Evolutionary conservation across 1,140 invertebrate genomes (phyloP).

Genomic region (Rhopalosiphum padi): DNA sequence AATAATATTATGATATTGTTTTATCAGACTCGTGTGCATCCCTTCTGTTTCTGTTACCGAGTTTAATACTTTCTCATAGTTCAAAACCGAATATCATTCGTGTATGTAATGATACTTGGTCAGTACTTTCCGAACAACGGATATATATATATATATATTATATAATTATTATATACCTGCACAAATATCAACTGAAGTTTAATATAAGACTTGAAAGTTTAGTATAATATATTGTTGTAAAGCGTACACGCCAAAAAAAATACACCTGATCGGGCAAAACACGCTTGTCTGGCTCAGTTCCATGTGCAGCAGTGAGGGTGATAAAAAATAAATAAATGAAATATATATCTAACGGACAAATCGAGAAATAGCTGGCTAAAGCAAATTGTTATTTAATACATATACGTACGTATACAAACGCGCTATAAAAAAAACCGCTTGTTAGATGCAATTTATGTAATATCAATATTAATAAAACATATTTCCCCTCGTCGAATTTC

Average conservation of each 20-base stretch:
- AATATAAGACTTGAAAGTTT: neutral
- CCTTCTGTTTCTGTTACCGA: neutral
- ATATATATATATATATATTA: neutral
- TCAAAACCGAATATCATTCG: neutral
- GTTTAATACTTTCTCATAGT: neutral
- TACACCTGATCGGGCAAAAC: neutral
- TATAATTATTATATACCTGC: neutral
- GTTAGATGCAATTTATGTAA: neutral
- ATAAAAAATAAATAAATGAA: neutral
- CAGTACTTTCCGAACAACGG: neutral
- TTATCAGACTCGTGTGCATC: neutral
- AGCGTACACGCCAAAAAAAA: neutral
- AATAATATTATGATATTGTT: neutral
- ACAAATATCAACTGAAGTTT: neutral
- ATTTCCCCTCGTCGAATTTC: neutral
- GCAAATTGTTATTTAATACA: neutral
- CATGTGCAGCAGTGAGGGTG: neutral
- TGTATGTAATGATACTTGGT: neutral
- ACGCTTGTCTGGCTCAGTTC: neutral
- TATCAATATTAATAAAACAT: neutral
- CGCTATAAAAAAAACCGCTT: neutral
- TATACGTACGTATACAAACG: neutral
- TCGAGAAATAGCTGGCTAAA: neutral
- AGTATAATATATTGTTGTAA: neutral
- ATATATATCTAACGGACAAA: neutral